These are phyloP conservation scores for Archivesica marissinica DNA, from an alignment of 1,140 invertebrate species.

Conservation along the genomic window DNA sequence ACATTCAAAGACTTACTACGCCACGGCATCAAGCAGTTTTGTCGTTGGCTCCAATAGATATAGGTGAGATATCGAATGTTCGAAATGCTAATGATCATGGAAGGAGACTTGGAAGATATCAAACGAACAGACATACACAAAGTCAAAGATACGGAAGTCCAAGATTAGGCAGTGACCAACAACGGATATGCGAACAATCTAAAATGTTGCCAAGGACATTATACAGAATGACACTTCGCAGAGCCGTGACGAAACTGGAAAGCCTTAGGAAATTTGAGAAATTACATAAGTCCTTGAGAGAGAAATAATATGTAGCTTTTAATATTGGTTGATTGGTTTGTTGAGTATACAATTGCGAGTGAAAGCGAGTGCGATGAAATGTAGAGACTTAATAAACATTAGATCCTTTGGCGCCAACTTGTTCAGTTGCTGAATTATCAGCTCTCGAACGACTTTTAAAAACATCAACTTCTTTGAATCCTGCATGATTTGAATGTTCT, in stretches of 20 bases:
- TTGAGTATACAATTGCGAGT: too few species aligned
- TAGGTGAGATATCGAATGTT: neutral
- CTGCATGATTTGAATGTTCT: too few species aligned
- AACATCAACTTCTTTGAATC: too few species aligned
- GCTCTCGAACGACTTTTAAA: too few species aligned
- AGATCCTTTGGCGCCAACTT: too few species aligned
- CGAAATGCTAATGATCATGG: neutral
- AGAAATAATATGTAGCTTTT: too few species aligned
- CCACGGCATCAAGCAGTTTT: neutral
- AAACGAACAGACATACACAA: neutral
- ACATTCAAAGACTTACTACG: neutral
- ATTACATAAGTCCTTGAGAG: neutral
- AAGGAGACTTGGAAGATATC: too few species aligned
- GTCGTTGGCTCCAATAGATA: neutral
- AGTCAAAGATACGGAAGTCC: neutral
- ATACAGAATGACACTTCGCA: neutral
- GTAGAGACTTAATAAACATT: too few species aligned
- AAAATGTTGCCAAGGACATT: neutral
- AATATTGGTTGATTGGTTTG: too few species aligned
- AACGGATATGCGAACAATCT: too few species aligned
- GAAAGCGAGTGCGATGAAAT: too few species aligned
- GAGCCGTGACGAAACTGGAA: neutral
- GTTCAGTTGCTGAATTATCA: too few species aligned
- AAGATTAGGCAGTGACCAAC: neutral
- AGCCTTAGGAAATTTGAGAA: neutral